Evolutionary conservation across 2,888 invertebrate genomes (phyloP), one percentile per base, ranked within the genome.

Genomic region (Strigamia maritima): DNA sequence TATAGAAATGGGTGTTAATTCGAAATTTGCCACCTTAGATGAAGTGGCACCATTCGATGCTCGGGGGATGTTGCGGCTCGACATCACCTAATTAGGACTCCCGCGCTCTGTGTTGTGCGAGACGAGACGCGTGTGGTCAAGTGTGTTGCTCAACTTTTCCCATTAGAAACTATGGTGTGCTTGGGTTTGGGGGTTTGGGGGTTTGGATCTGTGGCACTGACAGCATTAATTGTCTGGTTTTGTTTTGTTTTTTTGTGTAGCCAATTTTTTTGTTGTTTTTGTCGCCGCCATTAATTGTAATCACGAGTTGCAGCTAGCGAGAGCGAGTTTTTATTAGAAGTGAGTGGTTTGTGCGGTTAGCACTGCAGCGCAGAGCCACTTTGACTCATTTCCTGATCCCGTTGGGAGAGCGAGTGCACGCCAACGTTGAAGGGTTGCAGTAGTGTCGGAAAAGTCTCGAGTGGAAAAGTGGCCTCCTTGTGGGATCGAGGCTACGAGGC

Each of bases 41-140:
- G 54, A 54, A 28, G 70, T 26, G 28, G 70, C 70, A 28, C 28
- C 70, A 70, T 14, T 26, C 26, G 10, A 12, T 26, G 24, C 70
- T 70, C 28, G 26, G 28, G 70, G 70, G 70, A 70, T 26, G 70
- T 28, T 70, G 70, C n/a, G 70, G 70, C 70, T 28, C 16, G 70
- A 70, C 70, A 70, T 70, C 70, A 70, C 70, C 70, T 70, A 70
- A 70, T 70, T 70, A 26, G 70, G 70, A 70, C 28, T 70, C 19
- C 28, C 3, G 28, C 28, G 70, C 28, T 19, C 54, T 19, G 19
- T 54, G 1, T 44, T 8, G n/a, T 6, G n/a, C 3, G 49, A 49
- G 49, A 3, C 49, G 24, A 26, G 26, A 70, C 19, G 22, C 22
- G 60, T 60, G 44, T 44, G 44, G 44, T 2, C 44, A 44, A 16